Conservation (phyloP, 1,140 invertebrate genomes). For the Brachionus koreanus region DNA sequence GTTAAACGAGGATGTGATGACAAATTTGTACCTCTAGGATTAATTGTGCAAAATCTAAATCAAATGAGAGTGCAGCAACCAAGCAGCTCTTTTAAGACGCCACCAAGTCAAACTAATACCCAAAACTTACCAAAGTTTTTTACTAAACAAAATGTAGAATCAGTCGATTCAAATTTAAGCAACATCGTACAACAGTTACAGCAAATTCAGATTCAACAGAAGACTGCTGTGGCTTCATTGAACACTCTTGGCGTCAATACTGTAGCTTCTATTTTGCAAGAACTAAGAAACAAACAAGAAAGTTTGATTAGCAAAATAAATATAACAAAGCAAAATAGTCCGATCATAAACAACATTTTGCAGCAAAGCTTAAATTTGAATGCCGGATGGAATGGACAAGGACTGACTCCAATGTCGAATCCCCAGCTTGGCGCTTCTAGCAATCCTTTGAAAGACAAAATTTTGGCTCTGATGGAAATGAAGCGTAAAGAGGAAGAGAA, state of each 20-base stretch:
- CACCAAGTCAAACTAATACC: background rate
- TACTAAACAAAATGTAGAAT: background rate
- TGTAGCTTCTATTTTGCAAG: background rate
- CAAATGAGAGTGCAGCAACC: background rate
- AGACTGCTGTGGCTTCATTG: background rate
- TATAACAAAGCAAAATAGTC: background rate
- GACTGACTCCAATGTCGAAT: background rate
- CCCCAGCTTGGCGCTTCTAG: background rate
- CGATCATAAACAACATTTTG: background rate
- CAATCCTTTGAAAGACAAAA: background rate
- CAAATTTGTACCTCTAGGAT: slow-evolving; percentile 17
- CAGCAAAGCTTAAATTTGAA: slow-evolving; percentile 1
- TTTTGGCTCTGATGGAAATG: background rate
- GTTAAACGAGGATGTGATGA: slow-evolving; percentile 30
- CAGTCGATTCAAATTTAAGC: background rate
- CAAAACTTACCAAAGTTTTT: background rate
- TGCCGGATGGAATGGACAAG: background rate
- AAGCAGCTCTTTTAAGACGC: background rate
- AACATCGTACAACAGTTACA: background rate
- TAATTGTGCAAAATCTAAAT: slow-evolving; percentile 8
- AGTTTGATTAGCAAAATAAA: background rate
- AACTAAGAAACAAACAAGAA: slow-evolving; percentile 25
- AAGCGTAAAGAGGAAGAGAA: slow-evolving; percentile 18
- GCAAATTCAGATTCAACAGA: slow-evolving; percentile 16
- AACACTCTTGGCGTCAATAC: background rate